These are phyloP conservation scores for Limanda limanda DNA, from an alignment of 2,113 vertebrate species.

Conservation along the genomic window DNA sequence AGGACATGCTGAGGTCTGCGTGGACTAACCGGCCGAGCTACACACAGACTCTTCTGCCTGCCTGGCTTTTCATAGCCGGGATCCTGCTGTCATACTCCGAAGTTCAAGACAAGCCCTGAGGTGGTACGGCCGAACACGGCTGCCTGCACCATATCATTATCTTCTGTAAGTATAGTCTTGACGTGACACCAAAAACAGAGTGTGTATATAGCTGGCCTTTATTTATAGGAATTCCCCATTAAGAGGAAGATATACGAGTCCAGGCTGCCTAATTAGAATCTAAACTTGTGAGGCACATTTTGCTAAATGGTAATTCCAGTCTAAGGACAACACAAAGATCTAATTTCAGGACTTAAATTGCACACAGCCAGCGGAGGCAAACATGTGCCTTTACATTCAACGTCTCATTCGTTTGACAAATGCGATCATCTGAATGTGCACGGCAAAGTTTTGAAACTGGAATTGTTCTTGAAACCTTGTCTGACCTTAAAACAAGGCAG, in stretches of 20 bases:
- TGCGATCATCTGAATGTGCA: neutral
- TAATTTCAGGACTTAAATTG: conserved; percentile 73
- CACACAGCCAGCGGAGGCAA: conserved; percentile 39
- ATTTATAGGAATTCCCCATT: conserved; percentile 77
- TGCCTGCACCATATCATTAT: conserved; percentile 73
- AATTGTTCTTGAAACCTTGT: neutral
- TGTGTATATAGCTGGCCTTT: conserved; percentile 65
- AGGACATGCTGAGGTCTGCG: conserved; percentile 40
- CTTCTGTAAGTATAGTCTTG: conserved; percentile 76
- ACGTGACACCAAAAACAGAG: conserved; percentile 71
- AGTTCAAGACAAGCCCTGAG: conserved; percentile 64
- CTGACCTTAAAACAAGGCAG: no score
- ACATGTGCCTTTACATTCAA: conserved; percentile 19
- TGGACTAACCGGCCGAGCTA: conserved; percentile 19
- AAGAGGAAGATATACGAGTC: conserved; percentile 74
- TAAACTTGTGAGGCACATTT: conserved; percentile 59
- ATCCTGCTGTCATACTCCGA: conserved; percentile 55
- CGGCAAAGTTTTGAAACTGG: neutral
- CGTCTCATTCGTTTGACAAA: conserved; percentile 13
- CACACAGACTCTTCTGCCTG: conserved; percentile 19
- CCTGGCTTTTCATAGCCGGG: conserved; percentile 44
- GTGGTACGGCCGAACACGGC: conserved; percentile 59
- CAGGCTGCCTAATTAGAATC: conserved; percentile 75
- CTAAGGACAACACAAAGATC: conserved; percentile 35
- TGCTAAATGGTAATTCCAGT: conserved; percentile 70